Percentiles rank a stretch among this genome's conserved stretches.
Conservation (phyloP, 2,113 vertebrate species). For the Perccottus glenii region DNA sequence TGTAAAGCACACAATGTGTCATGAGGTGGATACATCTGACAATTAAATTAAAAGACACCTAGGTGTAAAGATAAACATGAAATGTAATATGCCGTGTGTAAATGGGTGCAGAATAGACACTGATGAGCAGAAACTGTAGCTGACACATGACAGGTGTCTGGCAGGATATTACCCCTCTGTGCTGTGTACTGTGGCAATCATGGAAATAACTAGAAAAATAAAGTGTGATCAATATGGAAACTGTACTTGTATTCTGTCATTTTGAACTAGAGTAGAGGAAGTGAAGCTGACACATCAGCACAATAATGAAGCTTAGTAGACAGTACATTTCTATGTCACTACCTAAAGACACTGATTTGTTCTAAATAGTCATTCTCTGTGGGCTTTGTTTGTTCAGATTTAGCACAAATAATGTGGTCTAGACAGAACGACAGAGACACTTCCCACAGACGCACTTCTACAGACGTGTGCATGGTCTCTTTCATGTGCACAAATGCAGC, state of each 20-base stretch:
- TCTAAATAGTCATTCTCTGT: neutral
- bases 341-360: neutral
- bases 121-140: neutral
- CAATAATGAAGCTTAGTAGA: neutral
- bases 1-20: neutral
- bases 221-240: neutral
- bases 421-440: neutral
- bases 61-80: neutral
- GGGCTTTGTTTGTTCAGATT: neutral
- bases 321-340: neutral
- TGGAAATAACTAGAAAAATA: neutral
- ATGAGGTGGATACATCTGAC: neutral
- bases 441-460: too few species aligned
- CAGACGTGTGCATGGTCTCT: too few species aligned
- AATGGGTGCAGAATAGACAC: neutral
- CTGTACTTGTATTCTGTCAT: conserved; percentile 11
- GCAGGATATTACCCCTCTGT: neutral
- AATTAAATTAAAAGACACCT: conserved; percentile 2
- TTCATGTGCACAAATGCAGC: too few species aligned
- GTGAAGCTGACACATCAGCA: neutral
- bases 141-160: conserved; percentile 7
- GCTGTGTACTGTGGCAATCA: conserved; percentile 14
- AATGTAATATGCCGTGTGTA: neutral
- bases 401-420: neutral
- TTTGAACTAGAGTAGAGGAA: neutral